phyloP scores from a whole-genome alignment of 2,797 vertebrate species.

The Sebastes steindachneri region DNA sequence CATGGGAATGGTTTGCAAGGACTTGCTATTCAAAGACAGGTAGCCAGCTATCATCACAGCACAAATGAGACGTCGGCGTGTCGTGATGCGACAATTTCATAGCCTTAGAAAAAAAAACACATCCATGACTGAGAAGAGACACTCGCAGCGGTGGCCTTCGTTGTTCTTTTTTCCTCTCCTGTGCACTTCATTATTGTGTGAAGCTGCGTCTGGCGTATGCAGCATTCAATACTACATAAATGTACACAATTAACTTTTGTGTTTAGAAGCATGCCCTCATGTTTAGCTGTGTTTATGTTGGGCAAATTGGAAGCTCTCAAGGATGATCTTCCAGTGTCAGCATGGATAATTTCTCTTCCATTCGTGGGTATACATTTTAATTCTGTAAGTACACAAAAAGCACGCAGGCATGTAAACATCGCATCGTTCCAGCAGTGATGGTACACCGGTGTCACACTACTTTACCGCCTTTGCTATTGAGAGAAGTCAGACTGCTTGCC shows the following conservation, averaged over 20 bases:
- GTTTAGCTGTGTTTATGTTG: background rate
- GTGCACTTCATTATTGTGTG: background rate
- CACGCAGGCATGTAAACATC: too few species aligned
- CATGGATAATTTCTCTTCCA: background rate
- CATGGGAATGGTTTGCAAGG: constrained; percentile 26
- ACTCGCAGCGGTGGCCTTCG: constrained; percentile 5
- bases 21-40: constrained; percentile 35
- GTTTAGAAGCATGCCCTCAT: background rate
- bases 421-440: background rate
- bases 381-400: background rate
- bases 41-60: constrained; percentile 10
- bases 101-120: background rate
- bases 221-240: background rate
- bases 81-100: background rate
- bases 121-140: constrained; percentile 1
- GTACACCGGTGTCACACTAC: background rate
- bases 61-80: constrained; percentile 18
- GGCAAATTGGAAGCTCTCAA: background rate
- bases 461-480: background rate
- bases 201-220: background rate
- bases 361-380: background rate
- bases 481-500: background rate
- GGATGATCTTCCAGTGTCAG: background rate
- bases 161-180: background rate
- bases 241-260: background rate